These are phyloP conservation scores for Hepsetus odoe DNA, from an alignment of 2,113 vertebrate genomes.

Conservation along the genomic window DNA sequence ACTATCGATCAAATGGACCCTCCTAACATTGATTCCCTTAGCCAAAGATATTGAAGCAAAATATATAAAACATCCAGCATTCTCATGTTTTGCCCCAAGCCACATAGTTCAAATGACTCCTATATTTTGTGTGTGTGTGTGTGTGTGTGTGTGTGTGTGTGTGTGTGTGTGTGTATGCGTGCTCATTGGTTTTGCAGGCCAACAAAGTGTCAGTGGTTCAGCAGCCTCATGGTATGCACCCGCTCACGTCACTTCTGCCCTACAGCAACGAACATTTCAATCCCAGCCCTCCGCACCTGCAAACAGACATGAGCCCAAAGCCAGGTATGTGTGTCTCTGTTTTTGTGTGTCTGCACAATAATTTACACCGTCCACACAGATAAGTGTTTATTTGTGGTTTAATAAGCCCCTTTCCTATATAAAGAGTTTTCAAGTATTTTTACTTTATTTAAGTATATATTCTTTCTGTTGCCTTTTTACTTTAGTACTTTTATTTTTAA, in stretches of 20 bases:
- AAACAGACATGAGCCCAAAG: constrained; percentile 95
- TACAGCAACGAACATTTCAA: constrained; percentile 97
- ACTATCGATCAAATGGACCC: constrained; percentile 67
- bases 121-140: not conserved
- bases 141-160: constrained; percentile 25
- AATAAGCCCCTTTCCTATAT: too few relatives aligned
- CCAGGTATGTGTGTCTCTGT: constrained; percentile 80
- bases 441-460: too few relatives aligned
- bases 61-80: constrained; percentile 50
- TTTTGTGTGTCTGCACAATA: not conserved
- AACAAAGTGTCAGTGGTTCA: constrained; percentile 95
- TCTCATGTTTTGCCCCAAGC: constrained; percentile 50
- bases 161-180: constrained; percentile 22
- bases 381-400: not conserved
- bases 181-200: constrained; percentile 80
- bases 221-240: constrained; percentile 91
- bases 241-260: constrained; percentile 91
- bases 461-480: too few relatives aligned
- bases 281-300: constrained; percentile 87
- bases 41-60: constrained; percentile 19
- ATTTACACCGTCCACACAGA: not conserved
- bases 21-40: constrained; percentile 34
- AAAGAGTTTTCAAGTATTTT: too few relatives aligned
- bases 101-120: constrained; percentile 10
- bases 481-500: too few relatives aligned